Base-by-base conservation (phyloP, 2,888 invertebrate species). In the Orchesella flavescens region DNA sequence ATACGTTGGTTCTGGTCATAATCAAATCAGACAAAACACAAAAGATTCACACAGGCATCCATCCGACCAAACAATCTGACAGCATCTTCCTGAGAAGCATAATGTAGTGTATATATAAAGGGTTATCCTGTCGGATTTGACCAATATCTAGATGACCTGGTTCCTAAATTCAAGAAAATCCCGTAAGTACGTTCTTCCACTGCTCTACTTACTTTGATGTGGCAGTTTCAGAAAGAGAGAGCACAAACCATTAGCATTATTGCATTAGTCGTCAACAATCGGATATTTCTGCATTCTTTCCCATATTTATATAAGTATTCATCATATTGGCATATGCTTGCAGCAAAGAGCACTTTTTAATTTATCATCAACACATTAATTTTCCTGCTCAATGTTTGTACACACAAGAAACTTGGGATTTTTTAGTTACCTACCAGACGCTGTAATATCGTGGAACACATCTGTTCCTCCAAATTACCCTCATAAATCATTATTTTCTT, bases 121-220 rank as follows among this genome's bases (percentile, higher is more conserved):
- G 55, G 53, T 46, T 80, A 80, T 80, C 80, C 73, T 80, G 65
- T 57, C 73, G 73, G 72, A 80, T 80, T 80, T 80, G 80, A 73
- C 80, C 80, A 80, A 80, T 80, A 80, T 80, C 80, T 80, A 80
- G 80, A 80, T 80, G 80, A 80, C 80, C 80, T 80, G 59, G 73
- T 80, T 80, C 80, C 80, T 73, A 80, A 80, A 80, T 66, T 66
- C 66, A 57, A 73, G 72, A 72, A 71, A 80, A 79, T 72, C 71
- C 80, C 80, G 73, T 80, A 73, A 80, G 73, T 80, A 73, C 66
- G 72, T 80, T 61, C 44, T 72, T 80, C 63, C 65, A 66, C 23
- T 80, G 80, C 73, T 80, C 80, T 55, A 80, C 80, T 80, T 80
- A 79, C 46, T 71, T 49, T 49, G 34, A 34, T 34, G 34, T 34